Conservation (phyloP, 2,888 invertebrate genomes). For the Eristalis tenax region DNA sequence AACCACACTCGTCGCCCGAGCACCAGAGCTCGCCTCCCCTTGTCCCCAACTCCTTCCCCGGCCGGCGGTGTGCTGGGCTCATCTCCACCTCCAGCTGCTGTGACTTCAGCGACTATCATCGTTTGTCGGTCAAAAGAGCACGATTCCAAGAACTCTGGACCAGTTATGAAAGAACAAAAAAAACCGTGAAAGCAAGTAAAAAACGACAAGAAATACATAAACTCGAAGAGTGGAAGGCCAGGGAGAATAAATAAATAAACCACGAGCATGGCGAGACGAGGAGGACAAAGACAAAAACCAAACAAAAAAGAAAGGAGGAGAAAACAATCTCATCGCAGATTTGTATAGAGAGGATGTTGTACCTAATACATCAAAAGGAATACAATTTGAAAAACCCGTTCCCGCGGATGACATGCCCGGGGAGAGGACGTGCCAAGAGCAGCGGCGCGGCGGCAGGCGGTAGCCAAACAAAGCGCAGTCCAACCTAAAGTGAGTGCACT, state of each 20-base stretch:
- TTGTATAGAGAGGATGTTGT: slow-evolving; percentile 54
- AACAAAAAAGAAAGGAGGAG: slow-evolving; percentile 28
- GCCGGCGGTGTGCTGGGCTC: slow-evolving; percentile 43
- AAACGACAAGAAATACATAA: slow-evolving; percentile 9
- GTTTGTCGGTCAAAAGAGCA: slow-evolving; percentile 80
- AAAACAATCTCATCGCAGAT: slow-evolving; percentile 56
- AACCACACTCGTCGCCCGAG: slow-evolving; percentile 45
- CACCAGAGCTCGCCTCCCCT: slow-evolving; percentile 34
- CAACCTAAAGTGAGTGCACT: slow-evolving; percentile 34
- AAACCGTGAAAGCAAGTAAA: slow-evolving; percentile 50
- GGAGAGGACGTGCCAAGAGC: neutral
- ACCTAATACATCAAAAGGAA: slow-evolving; percentile 65
- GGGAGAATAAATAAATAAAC: slow-evolving; percentile 1
- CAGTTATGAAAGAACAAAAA: slow-evolving; percentile 79
- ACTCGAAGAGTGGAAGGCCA: neutral
- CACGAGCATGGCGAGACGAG: neutral
- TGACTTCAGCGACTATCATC: slow-evolving; percentile 53
- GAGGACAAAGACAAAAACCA: neutral
- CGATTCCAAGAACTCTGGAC: slow-evolving; percentile 79
- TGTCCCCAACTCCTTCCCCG: slow-evolving; percentile 31
- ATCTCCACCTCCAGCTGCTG: slow-evolving; percentile 65
- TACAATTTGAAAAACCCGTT: slow-evolving; percentile 58
- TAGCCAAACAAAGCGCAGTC: slow-evolving; percentile 35
- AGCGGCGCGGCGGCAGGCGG: neutral
- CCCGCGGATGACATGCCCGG: slow-evolving; percentile 23